Base-by-base conservation (phyloP, 2,888 invertebrate genomes). In the Dicycla oo region DNA sequence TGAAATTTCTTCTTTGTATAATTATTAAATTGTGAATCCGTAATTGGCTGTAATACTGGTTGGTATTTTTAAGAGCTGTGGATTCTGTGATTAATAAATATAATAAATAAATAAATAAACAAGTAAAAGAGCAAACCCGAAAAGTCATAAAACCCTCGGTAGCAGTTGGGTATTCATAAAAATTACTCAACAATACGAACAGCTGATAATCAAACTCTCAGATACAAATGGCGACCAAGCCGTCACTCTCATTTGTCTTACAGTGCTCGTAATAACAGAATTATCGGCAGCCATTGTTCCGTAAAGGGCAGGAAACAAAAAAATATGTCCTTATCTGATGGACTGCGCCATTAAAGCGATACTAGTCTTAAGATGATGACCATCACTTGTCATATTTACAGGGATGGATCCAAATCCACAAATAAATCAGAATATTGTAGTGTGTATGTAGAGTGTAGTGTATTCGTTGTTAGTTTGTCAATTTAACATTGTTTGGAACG, bases 371-470 rank as follows among this genome's bases (percentile, higher is more conserved):
- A 89, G 85, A 89, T 91, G 88, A 91, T 88, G 90, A 88, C 89
- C 91, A 90, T 91, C 91, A 89, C 91, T 89, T 90, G 91, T 90
- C 92, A 87, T 88, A 84, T 87, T 75, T 78, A 75, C 86, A 84
- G 85, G 75, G 80, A 80, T 23, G 89, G 81, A 85, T 65, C 82
- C n/a, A n/a, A n/a, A n/a, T n/a, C n/a, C n/a, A n/a, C n/a, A n/a
- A n/a, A n/a, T n/a, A n/a, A n/a, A n/a, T n/a, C n/a, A n/a, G n/a
- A n/a, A n/a, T n/a, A 51, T n/a, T 49, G 49, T 23, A 51, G 2
- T 51, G n/a, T 51, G 2, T 13, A 5, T 13, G 5, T n/a, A 23
- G 23, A 53, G 6, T 45, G 45, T 18, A 45, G 18, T 23, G 53
- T 53, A 7, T 53, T 23, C 23, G 15, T 23, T 53, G 23, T 7